Percentiles rank a stretch among this genome's conserved stretches.
Conservation (phyloP, 2,113 vertebrate genomes). For the Siniperca chuatsi region DNA sequence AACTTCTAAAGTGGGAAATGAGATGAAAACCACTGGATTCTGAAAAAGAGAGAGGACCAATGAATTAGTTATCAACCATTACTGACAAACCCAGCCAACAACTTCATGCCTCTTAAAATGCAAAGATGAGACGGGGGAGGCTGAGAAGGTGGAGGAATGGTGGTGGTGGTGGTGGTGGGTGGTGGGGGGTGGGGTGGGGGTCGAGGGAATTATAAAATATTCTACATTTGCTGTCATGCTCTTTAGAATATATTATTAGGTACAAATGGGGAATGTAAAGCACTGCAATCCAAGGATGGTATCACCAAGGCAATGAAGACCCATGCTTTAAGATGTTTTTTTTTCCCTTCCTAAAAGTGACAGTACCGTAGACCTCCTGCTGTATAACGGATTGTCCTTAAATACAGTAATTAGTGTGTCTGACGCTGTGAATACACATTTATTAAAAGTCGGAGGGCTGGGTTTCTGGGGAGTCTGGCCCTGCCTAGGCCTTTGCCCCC, state of each 20-base stretch:
- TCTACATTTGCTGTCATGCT: conserved; percentile 53
- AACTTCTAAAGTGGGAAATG: conserved; percentile 75
- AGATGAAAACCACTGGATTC: conserved; percentile 73
- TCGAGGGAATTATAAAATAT: conserved; percentile 44
- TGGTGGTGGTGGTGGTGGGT: too few species aligned
- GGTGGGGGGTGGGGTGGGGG: too few species aligned
- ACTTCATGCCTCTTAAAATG: conserved; percentile 73
- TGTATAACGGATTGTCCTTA: conserved; percentile 60
- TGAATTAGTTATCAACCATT: conserved; percentile 84
- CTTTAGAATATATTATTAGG: conserved; percentile 67
- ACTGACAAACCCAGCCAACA: conserved; percentile 70
- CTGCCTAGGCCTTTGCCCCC: conserved; percentile 49
- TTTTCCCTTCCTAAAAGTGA: conserved; percentile 30
- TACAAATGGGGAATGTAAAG: conserved; percentile 65
- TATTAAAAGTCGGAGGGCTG: conserved; percentile 61
- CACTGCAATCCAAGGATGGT: conserved; percentile 39
- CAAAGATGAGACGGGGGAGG: conserved; percentile 31
- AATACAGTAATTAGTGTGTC: conserved; percentile 71
- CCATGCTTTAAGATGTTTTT: conserved; percentile 11
- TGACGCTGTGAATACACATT: conserved; percentile 68
- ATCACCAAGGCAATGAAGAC: conserved; percentile 28
- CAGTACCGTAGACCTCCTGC: conserved; percentile 34
- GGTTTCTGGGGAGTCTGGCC: conserved; percentile 59
- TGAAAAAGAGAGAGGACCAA: conserved; percentile 66
- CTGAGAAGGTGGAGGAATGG: neutral